Base-by-base conservation (phyloP, 2,888 invertebrate genomes). In the Pherbina coryleti region DNA sequence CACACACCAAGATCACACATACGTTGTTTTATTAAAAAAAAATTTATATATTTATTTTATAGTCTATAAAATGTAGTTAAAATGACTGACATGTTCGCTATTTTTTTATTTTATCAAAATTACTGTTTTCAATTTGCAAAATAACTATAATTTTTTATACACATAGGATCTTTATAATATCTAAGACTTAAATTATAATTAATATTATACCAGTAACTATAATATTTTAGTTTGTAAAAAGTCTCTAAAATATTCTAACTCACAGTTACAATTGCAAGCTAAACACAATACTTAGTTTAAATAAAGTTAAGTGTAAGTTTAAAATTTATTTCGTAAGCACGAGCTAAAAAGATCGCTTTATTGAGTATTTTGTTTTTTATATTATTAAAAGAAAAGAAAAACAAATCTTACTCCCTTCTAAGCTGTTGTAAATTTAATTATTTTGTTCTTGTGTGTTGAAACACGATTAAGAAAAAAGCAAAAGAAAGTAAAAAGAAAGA, bases 131-230 rank as follows among this genome's bases (percentile, higher is more conserved):
- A 69, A 75, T 72, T 75, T 66, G 22, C 51, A 73, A 77, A 78
- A 51, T 53, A 51, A 71, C 66, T 72, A 19, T 74, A 22, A 60
- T 64, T 62, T 64, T 28, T 77, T 72, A 69, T 69, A 77, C 34
- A 69, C 37, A 67, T n/a, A 66, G 22, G 22, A 53, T 67, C 53
- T 69, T 62, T 77, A 55, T 77, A 77, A 22, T 72, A 55, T 72
- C 37, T 64, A 77, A 77, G 76, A 77, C 76, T 76, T 70, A 55
- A 66, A 72, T 77, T 64, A 9, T 62, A 51, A 57, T 60, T 31
- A 11, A 60, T 28, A 49, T 19, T 44, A 22, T 34, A 55, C 11
- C 34, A 73, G 14, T 25, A 74, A 64, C 62, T 51, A 64, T 55
- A 62, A 37, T 44, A 9, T 44, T 74, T 64, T 64, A 64, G 64